Conservation (phyloP, 2,888 invertebrate genomes). For the Machimus rusticus region DNA sequence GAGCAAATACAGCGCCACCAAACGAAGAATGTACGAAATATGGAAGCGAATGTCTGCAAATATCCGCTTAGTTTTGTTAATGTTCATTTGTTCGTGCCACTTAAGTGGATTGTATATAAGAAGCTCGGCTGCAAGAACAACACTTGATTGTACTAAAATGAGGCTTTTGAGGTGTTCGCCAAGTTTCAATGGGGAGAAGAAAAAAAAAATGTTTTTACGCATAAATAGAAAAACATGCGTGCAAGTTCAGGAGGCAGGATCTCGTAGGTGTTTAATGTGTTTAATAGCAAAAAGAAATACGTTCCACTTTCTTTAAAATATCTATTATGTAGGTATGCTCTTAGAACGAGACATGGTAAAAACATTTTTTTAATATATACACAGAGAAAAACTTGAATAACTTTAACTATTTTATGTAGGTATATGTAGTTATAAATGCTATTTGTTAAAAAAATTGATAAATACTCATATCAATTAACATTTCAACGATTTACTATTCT, state of each 20-base stretch:
- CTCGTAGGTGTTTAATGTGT: background rate
- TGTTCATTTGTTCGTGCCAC: background rate
- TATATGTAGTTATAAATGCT: too few relatives aligned
- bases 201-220: background rate
- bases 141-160: background rate
- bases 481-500: too few relatives aligned
- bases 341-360: background rate
- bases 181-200: background rate
- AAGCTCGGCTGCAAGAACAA: background rate
- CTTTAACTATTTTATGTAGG: too few relatives aligned
- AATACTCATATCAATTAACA: too few relatives aligned
- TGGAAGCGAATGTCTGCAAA: background rate
- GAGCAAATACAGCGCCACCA: background rate
- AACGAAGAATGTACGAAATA: background rate
- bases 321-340: too few relatives aligned
- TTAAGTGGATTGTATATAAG: constrained; percentile 2
- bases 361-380: too few relatives aligned
- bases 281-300: background rate
- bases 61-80: background rate
- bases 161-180: background rate
- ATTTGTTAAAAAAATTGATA: too few relatives aligned
- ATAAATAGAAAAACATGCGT: background rate
- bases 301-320: background rate
- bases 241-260: background rate
- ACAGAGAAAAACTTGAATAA: too few relatives aligned